Evolutionary conservation across 2,797 vertebrate genomes (phyloP).

Genomic region (Prionace glauca): DNA sequence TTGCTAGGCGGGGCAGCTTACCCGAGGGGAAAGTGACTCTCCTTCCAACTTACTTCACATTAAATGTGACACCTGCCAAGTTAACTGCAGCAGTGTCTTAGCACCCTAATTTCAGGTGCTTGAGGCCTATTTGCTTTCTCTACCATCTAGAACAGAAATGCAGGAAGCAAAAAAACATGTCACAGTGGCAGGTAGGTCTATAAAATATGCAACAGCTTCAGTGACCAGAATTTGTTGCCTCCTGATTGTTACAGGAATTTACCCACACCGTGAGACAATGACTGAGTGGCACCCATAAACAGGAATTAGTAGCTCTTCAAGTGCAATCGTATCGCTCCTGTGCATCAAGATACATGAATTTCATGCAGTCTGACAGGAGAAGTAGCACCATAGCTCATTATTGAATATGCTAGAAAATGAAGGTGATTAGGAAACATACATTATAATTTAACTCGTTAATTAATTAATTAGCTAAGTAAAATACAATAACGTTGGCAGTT

Average conservation of each 20-base stretch:
- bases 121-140: neutral
- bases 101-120: neutral
- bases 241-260: neutral
- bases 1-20: slow-evolving; percentile 8
- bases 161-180: neutral
- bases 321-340: neutral
- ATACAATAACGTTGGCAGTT: too few species aligned
- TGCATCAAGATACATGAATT: neutral
- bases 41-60: neutral
- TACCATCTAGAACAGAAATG: neutral
- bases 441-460: too few species aligned
- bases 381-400: neutral
- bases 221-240: neutral
- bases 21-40: neutral
- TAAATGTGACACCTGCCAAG: neutral
- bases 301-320: neutral
- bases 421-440: neutral
- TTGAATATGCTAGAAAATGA: neutral
- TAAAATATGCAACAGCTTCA: neutral
- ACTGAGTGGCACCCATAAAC: neutral
- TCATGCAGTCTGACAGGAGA: neutral
- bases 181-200: neutral
- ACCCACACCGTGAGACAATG: neutral
- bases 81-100: neutral
- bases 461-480: too few species aligned